phyloP scores from a whole-genome alignment of 2,113 vertebrate species.

The Ptyas mucosa region DNA sequence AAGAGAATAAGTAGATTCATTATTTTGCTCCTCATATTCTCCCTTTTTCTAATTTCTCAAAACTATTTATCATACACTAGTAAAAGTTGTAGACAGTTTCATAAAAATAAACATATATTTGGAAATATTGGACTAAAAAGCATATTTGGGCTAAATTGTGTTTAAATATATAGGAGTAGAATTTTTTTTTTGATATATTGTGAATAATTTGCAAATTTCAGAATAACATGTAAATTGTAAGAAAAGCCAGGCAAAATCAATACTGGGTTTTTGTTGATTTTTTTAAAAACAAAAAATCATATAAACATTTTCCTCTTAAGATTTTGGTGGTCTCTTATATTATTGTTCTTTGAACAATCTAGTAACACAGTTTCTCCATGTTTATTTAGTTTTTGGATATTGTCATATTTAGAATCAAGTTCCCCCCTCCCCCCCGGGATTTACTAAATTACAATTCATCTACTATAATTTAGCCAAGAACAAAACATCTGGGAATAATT shows the following conservation, averaged over 20 bases:
- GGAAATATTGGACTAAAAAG: background rate
- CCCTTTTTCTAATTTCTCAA: conserved; percentile 3
- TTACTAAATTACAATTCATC: background rate
- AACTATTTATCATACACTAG: background rate
- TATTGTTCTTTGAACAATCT: background rate
- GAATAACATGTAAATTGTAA: background rate
- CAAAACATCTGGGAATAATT: background rate
- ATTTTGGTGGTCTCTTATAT: background rate
- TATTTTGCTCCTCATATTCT: background rate
- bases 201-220: background rate
- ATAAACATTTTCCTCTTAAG: background rate
- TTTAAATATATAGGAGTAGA: background rate
- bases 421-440: background rate
- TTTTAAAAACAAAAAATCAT: background rate
- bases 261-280: background rate
- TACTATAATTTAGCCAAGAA: background rate
- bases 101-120: background rate
- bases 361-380: background rate
- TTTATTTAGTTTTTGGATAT: background rate
- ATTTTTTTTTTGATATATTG: background rate
- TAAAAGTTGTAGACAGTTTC: background rate
- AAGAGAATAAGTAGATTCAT: background rate
- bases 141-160: background rate
- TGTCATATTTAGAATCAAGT: background rate
- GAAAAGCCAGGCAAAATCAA: background rate